phyloP scores from a whole-genome alignment of 2,113 vertebrate species.

The Barnardius zonarius region DNA sequence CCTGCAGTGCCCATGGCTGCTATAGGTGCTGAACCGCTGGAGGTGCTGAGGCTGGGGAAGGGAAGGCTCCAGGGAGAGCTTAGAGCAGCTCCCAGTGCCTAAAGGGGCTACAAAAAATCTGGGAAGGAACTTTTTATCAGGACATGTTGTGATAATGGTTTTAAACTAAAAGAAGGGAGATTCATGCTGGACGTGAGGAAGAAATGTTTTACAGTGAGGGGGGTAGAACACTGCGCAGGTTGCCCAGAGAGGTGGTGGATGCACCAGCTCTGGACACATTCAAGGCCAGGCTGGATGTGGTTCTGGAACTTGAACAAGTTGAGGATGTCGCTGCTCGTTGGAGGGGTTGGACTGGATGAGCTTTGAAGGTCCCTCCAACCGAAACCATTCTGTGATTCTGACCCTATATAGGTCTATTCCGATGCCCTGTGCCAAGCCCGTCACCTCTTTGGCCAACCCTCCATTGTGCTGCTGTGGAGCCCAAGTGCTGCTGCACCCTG shows the following conservation, averaged over 20 bases:
- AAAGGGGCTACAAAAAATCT: neutral
- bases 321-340: neutral
- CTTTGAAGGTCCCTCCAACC: neutral
- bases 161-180: neutral
- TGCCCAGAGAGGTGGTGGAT: neutral
- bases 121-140: neutral
- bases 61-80: neutral
- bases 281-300: neutral
- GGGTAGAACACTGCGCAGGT: neutral
- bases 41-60: neutral
- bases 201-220: neutral
- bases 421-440: fast-evolving
- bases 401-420: no score
- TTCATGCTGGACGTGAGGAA: neutral
- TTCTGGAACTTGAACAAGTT: neutral
- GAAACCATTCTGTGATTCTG: neutral
- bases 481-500: fast-evolving
- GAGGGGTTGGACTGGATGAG: neutral
- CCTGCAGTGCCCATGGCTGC: neutral
- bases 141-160: neutral
- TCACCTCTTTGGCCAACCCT: neutral
- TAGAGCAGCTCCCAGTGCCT: neutral
- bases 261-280: neutral
- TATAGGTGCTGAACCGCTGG: neutral
- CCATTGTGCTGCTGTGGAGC: fast-evolving